These are phyloP conservation scores for Panagrolaimus sp. DNA, from an alignment of 1,140 invertebrate species.

Conservation along the genomic window DNA sequence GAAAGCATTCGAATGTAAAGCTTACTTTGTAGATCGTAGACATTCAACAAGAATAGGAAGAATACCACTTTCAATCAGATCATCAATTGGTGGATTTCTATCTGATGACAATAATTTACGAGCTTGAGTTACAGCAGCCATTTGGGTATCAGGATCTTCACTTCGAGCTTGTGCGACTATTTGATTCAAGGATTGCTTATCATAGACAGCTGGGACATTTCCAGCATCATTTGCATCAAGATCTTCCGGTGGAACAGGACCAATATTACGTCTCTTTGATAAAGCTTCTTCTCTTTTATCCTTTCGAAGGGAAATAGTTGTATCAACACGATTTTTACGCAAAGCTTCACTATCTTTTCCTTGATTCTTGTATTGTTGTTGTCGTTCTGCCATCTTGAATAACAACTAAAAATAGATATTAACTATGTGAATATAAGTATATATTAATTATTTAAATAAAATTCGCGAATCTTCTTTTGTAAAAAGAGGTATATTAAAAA, in stretches of 20 bases:
- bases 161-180: constrained; percentile 53
- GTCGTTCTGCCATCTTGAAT: constrained; percentile 44
- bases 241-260: constrained; percentile 22
- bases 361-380: constrained; percentile 55
- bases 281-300: constrained; percentile 92
- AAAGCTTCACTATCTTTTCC: constrained; percentile 55
- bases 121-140: constrained; percentile 55
- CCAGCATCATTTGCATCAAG: constrained; percentile 34
- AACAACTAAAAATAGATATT: background rate
- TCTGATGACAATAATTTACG: constrained; percentile 90
- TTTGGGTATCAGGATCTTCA: constrained; percentile 48
- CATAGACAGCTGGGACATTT: constrained; percentile 1
- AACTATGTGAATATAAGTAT: background rate
- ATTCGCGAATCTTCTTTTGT: too few species aligned
- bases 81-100: constrained; percentile 96
- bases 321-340: constrained; percentile 72
- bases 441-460: background rate
- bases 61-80: constrained; percentile 83
- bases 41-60: constrained; percentile 86
- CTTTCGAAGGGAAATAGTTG: constrained; percentile 88
- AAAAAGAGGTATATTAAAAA: too few species aligned
- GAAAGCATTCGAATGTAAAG: constrained; percentile 27
- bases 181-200: constrained; percentile 22
- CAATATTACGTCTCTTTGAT: constrained; percentile 85
- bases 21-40: constrained; percentile 76